Conservation (phyloP, 2,888 invertebrate species). For the Gasteruption jaculator region DNA sequence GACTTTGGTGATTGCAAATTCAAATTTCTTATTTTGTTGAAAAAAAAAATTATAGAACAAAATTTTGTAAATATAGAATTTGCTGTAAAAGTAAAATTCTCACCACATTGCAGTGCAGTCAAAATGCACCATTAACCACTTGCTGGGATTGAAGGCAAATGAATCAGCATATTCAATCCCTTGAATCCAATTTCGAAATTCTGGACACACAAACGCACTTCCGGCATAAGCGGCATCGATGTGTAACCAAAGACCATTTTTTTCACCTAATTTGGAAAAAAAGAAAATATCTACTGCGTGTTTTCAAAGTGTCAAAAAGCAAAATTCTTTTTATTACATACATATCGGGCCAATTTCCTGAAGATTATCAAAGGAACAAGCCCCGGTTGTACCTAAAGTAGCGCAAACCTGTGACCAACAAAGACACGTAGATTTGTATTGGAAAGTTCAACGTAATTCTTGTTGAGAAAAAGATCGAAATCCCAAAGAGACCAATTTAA, state of each 20-base stretch:
- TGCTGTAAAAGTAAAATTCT: conserved; percentile 43
- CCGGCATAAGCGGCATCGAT: conserved; percentile 99
- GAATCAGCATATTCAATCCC: conserved; percentile 93
- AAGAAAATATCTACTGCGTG: background rate
- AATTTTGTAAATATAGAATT: background rate
- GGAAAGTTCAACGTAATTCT: too few relatives aligned
- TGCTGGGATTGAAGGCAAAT: conserved; percentile 97
- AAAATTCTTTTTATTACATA: conserved; percentile 43
- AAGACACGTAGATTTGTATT: too few relatives aligned
- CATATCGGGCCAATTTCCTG: conserved; percentile 60
- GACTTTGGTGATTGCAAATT: too few relatives aligned
- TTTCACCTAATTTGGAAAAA: conserved; percentile 55
- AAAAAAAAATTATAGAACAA: background rate
- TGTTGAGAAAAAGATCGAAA: too few relatives aligned
- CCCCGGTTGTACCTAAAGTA: conserved; percentile 94
- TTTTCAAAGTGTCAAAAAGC: background rate
- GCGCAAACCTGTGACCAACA: conserved; percentile 80
- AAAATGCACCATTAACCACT: conserved; percentile 99
- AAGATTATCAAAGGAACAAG: conserved; percentile 93
- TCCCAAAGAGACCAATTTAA: too few relatives aligned
- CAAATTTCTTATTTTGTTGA: background rate
- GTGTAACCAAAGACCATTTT: conserved; percentile 90
- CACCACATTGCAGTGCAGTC: conserved; percentile 99
- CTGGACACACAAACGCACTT: conserved; percentile 92
- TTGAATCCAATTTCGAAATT: conserved; percentile 83